Base-by-base conservation (phyloP, 2,888 invertebrate genomes). In the Eupeodes luniger region DNA sequence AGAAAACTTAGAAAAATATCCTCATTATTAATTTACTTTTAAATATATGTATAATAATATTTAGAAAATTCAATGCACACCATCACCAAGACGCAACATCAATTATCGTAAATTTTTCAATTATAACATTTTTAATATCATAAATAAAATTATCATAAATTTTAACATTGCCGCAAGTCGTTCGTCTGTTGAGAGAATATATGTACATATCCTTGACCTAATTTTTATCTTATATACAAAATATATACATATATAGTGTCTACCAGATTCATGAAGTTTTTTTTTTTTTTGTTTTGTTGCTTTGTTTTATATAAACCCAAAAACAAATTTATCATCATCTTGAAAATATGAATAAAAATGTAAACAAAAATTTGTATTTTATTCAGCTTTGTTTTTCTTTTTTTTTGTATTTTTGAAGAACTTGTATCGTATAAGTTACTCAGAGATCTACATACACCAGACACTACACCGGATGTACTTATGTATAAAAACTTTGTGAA, bases 321-420 rank as follows among this genome's bases (percentile, higher is more conserved):
- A 16, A 64, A 19, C 2, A 64, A 47, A 64, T 36, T 34, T 19
- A 47, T 64, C 47, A 40, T 19, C 4, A 27, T 40, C 40, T 5
- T 40, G 40, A 40, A 40, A 40, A 7, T 40, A 27, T 59, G 12
- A 19, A 12, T 2, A 64, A 62, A 27, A 47, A 12, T 64, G 47
- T 64, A 64, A 64, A 64, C 64, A 64, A 62, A 59, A 7, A n/a
- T 40, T 64, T 44, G 27, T 44, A 44, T 64, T 64, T 64, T 12
- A 64, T 16, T 62, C 16, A 27, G 11, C 11, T 62, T 19, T 6
- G 10, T 27, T 10, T 27, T 62, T 16, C 5, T 16, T 62, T 62
- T 5, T 5, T 2, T n/a, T 40, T 11, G n/a, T 10, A 16, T 40
- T 27, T 27, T 27, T n/a, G 34, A 6, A 36, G 12, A 14, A 36